Evolutionary conservation across 2,797 vertebrate genomes (phyloP).

Genomic region (Cheirogaleus major): DNA sequence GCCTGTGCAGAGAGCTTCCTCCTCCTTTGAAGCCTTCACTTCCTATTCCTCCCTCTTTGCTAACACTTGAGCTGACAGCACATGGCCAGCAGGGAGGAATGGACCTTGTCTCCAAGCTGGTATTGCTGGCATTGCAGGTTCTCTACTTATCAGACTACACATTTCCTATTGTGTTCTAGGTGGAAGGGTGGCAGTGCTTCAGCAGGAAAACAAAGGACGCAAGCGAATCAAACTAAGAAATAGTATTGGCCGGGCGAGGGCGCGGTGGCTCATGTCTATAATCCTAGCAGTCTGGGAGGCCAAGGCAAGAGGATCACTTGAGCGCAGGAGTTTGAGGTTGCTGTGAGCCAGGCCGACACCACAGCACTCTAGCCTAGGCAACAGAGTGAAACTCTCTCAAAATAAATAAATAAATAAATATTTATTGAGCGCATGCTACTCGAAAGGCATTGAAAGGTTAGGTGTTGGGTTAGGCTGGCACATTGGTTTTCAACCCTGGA

Average conservation of each 20-base stretch:
- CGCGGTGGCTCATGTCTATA: no score
- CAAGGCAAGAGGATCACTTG: no score
- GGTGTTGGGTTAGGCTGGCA: background rate
- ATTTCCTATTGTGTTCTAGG: background rate
- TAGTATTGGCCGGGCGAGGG: no score
- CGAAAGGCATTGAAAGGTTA: background rate
- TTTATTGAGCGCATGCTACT: background rate
- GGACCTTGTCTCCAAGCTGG: background rate
- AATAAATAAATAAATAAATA: background rate
- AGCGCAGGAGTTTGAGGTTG: no score
- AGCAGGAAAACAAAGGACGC: background rate
- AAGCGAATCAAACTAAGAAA: background rate
- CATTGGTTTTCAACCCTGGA: background rate
- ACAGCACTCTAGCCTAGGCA: no score
- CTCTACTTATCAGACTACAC: background rate
- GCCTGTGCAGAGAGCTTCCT: conserved; percentile 79
- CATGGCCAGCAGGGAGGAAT: background rate
- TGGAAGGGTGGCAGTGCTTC: background rate
- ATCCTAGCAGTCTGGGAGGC: no score
- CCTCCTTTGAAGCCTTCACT: conserved; percentile 47
- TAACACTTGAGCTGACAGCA: background rate
- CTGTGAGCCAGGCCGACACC: no score
- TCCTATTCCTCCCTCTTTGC: background rate
- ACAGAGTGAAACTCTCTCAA: no score
- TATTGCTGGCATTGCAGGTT: background rate